Evolutionary conservation across 2,113 vertebrate genomes (phyloP), one percentile per base, ranked within the genome.

Genomic region (Odobenus rosmarus): DNA sequence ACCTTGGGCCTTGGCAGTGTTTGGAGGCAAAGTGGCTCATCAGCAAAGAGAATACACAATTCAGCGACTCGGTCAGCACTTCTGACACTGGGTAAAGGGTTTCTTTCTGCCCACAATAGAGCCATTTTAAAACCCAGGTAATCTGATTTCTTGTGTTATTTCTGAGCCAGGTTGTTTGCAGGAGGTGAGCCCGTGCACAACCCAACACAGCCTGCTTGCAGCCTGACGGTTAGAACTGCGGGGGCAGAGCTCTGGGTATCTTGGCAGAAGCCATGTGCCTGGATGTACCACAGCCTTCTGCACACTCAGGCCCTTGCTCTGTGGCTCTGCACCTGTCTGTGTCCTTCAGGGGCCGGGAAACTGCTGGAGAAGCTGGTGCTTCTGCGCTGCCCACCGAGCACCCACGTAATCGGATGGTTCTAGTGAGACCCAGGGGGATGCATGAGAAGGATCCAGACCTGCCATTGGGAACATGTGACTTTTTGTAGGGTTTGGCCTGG

Each of bases 51-150:
- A 59, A 26, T 3, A 3, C 2, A 0, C 21, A 51, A 53, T 2
- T 90, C 33, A 67, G 88, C 14, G 8, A 16, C 83, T 19, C 0
- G 7, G 57, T 96, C 96, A 94, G 95, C 88, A 76, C 79, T 87
- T 88, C 6, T 42, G 90, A 88, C 42, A 2, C 80, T 21, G 26
- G 74, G 33, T 6, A 9, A 76, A 46, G 24, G 31, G 31, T 19
- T 82, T 51, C 46, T 71, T 61, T 83, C 57, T 33, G 31, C 72
- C 79, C 49, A 4, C 28, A 4, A 57, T 7, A 8, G 64, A 72
- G 59, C 33, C 23, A 2, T 42, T 51, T 5, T 1, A 42, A 82
- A 15, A n/a, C 33, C 14, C 23, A 6, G 61, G 77, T 33, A 7
- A 39, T 42, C 31, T 1, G 49, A 39, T 62, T 85, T 88, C 74